These are phyloP conservation scores for Chlorocebus sabaeus DNA, from an alignment of 2,113 vertebrate species.

Conservation along the genomic window DNA sequence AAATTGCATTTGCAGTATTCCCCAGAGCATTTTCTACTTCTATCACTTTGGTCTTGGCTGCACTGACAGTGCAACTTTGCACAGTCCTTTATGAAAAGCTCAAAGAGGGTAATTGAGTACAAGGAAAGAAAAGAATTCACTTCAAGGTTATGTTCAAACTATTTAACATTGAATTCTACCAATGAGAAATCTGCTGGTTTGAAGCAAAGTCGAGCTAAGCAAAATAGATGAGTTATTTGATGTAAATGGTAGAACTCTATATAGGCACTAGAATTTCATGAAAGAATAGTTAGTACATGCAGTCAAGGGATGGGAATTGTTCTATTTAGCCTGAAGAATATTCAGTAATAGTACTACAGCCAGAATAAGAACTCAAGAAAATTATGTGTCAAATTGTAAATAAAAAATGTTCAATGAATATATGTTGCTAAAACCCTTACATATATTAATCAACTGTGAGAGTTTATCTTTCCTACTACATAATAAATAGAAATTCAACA, in stretches of 20 bases:
- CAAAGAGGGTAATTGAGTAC: constrained; percentile 59
- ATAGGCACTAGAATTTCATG: not conserved
- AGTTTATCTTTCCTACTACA: not conserved
- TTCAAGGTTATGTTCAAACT: constrained; percentile 67
- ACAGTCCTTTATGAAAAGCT: constrained; percentile 62
- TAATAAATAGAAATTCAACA: not conserved
- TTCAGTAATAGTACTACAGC: not conserved
- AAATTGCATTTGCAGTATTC: constrained; percentile 36
- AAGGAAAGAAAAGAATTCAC: constrained; percentile 61
- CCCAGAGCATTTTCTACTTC: constrained; percentile 46
- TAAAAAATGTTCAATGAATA: not conserved
- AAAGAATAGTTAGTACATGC: not conserved
- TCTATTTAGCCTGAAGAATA: not conserved
- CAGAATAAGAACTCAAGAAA: not conserved
- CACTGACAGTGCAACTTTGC: not conserved
- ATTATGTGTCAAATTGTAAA: not conserved
- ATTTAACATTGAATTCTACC: constrained; percentile 59
- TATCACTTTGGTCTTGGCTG: constrained; percentile 31
- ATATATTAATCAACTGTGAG: not conserved
- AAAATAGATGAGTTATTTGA: constrained; percentile 49
- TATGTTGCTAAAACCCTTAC: not conserved
- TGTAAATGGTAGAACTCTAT: not conserved
- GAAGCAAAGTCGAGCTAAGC: constrained; percentile 36
- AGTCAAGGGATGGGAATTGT: not conserved
- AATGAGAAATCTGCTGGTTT: constrained; percentile 18